Base-by-base conservation (phyloP, 2,113 vertebrate genomes). In the Odontophorus gujanensis region DNA sequence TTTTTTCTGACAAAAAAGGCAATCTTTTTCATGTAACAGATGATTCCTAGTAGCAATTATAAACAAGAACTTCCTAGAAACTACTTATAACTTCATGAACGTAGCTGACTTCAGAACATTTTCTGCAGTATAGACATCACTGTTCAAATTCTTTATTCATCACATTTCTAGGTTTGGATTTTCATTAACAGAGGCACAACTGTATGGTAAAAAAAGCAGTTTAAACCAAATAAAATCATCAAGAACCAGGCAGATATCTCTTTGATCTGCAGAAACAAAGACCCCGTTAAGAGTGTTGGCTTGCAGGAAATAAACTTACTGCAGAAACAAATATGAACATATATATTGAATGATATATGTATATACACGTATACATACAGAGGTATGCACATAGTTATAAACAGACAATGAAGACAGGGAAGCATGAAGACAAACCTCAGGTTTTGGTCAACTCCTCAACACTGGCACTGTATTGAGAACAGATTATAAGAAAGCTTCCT, bases 371-470 rank as follows among this genome's bases (percentile, higher is more conserved):
- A 53, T 3, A 79, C 2, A 91, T 10, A 66, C 7, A 94, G 4
- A 92, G 30, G 81, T 89, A 95, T 38, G 63, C 50, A 89, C 6
- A 2, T 42, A 89, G 80, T 45, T 85, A 43, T 68, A 81, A 92
- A 92, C 40, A 96, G 93, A 93, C 87, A 91, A 97, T 93, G 95
- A 89, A 95, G 91, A 95, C 94, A 89, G 28, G 50, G 87, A 96
- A 95, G 93, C 93, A 91, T 92, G 92, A 95, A 95, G 42, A 94
- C 81, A 80, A 89, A 63, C 67, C 63, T 82, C 26, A 38, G 28
- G 17, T 82, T 89, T 87, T 50, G 73, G 47, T 78, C 34, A 80
- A 34, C 30, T 74, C 20, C 47, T 95, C 48, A 63, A 4, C 30
- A 47, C 0, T 19, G 21, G 20, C n/a, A 47, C 87, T 42, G 69